These are phyloP conservation scores for Ennomos quercinarius DNA, from an alignment of 2,888 invertebrate genomes.

Conservation along the genomic window DNA sequence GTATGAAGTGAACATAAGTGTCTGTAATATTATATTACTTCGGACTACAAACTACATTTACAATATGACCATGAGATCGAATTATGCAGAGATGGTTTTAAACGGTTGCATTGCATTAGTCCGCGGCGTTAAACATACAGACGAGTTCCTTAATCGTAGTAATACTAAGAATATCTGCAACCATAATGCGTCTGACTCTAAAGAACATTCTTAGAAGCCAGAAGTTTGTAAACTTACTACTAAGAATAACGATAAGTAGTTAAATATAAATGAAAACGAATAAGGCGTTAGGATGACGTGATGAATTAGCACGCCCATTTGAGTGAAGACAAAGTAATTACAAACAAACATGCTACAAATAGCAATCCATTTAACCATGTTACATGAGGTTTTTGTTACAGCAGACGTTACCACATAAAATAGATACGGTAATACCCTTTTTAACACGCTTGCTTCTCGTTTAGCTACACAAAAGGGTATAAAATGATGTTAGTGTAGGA, in stretches of 20 bases:
- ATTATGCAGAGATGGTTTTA: no score
- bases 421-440: slow-evolving; percentile 5
- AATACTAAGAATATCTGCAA: background rate
- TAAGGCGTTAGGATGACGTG: slow-evolving; percentile 21
- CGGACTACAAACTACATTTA: no score
- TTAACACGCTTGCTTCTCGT: slow-evolving; percentile 16
- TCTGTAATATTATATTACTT: no score
- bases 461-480: slow-evolving; percentile 23
- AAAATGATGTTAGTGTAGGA: slow-evolving; percentile 38
- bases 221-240: slow-evolving; percentile 19
- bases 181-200: background rate
- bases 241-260: slow-evolving; percentile 14
- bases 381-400: slow-evolving; percentile 20
- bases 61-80: no score
- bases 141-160: background rate
- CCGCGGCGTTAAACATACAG: no score
- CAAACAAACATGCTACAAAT: slow-evolving; percentile 23
- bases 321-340: slow-evolving; percentile 23
- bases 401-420: slow-evolving; percentile 4
- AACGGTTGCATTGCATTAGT: no score
- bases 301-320: slow-evolving; percentile 22
- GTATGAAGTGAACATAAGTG: no score
- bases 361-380: slow-evolving; percentile 16
- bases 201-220: slow-evolving; percentile 15
- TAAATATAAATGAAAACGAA: slow-evolving; percentile 22